A percentile compares a stretch with the other conserved stretches of the same genome.
Conservation (phyloP, 2,888 invertebrate genomes). For the Pristionchus maxplancki region DNA sequence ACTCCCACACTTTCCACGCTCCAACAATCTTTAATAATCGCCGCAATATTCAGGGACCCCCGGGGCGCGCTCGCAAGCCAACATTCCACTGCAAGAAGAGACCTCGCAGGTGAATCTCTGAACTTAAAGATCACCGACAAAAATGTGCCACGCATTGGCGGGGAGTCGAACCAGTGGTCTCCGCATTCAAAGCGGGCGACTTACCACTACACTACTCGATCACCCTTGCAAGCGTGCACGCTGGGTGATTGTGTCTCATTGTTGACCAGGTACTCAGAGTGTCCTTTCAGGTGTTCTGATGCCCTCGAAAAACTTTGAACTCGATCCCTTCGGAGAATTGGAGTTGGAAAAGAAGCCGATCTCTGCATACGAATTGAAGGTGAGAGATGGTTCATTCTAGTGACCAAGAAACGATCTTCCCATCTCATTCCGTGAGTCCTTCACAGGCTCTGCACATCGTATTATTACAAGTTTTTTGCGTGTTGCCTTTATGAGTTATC, state of each 20-base stretch:
- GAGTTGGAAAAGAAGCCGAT: neutral
- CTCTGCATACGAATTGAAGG: conserved; percentile 32
- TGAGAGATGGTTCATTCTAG: neutral
- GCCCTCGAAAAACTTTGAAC: neutral
- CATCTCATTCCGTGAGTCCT: conserved; percentile 19
- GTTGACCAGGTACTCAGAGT: neutral
- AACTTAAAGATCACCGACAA: neutral
- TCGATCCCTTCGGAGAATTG: conserved; percentile 22
- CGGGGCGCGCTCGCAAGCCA: neutral
- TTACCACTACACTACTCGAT: neutral
- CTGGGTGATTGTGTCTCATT: neutral
- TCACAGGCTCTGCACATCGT: neutral
- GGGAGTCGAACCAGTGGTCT: neutral
- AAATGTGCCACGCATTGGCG: neutral
- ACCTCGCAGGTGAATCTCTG: neutral
- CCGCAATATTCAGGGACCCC: conserved; percentile 31
- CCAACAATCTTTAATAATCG: neutral
- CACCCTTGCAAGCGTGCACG: neutral
- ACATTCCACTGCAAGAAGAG: conserved; percentile 4
- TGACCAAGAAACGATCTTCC: neutral
- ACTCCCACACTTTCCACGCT: neutral
- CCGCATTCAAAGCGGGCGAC: neutral
- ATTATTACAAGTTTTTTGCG: conserved; percentile 22
- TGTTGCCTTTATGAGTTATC: conserved; percentile 28
- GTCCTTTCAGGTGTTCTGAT: neutral